Percentiles rank a stretch among this genome's conserved stretches.
phyloP scores from a whole-genome alignment of 2,888 invertebrate species.

The Tenthredo mesomela region DNA sequence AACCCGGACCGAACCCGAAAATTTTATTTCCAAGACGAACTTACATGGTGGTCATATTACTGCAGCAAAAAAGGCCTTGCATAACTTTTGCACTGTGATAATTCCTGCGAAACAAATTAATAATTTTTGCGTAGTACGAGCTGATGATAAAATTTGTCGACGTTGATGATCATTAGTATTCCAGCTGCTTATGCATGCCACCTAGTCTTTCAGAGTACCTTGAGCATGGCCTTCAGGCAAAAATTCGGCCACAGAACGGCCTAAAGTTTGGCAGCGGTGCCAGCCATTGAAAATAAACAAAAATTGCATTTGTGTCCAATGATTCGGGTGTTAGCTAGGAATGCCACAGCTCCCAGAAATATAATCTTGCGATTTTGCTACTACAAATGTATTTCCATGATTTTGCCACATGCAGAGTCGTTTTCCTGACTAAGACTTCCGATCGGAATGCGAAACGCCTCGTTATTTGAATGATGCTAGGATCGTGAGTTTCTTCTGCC shows the following conservation, averaged over 20 bases:
- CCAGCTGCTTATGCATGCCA: constrained; percentile 4
- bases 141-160: neutral
- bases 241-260: neutral
- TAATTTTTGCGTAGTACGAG: neutral
- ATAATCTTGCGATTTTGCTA: neutral
- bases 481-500: neutral
- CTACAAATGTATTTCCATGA: neutral
- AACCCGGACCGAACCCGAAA: neutral
- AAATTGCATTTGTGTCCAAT: constrained; percentile 2
- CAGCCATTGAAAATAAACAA: neutral
- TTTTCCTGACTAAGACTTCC: neutral
- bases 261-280: constrained; percentile 2
- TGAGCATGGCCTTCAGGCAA: constrained; percentile 33
- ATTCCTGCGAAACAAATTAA: constrained; percentile 20
- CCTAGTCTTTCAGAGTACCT: constrained; percentile 34
- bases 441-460: neutral
- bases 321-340: neutral
- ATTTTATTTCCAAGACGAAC: neutral
- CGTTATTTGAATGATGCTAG: neutral
- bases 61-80: neutral
- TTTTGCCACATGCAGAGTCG: neutral
- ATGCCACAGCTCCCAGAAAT: neutral
- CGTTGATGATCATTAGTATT: constrained; percentile 32
- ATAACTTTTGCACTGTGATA: neutral
- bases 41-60: neutral